Conservation (phyloP, 2,888 invertebrate genomes). For the Uloborus plumipes region DNA sequence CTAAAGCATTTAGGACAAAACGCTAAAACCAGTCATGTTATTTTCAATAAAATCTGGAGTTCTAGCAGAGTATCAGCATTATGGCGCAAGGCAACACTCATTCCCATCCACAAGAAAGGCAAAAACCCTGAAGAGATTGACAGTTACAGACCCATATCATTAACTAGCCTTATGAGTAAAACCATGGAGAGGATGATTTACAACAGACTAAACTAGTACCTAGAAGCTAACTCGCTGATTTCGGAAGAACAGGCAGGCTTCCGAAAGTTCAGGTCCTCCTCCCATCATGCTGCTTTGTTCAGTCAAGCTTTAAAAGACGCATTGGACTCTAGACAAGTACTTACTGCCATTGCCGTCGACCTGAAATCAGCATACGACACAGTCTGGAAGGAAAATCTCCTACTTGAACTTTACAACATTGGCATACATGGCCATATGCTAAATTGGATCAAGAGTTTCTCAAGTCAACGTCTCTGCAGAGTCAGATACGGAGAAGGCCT, state of each 20-base stretch:
- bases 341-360: too few species aligned
- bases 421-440: too few species aligned
- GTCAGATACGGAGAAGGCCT: too few species aligned
- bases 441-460: too few species aligned
- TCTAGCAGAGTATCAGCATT: not conserved
- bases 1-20: too few species aligned
- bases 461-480: too few species aligned
- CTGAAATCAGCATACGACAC: not conserved
- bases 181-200: not conserved
- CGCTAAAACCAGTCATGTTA: constrained; percentile 3
- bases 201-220: constrained; percentile 9
- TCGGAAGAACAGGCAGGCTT: constrained; percentile 2
- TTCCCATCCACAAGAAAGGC: too few species aligned
- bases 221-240: not conserved
- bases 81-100: too few species aligned
- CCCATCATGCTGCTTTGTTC: not conserved
- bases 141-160: not conserved
- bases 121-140: not conserved
- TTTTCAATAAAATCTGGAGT: not conserved
- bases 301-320: not conserved
- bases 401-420: not conserved
- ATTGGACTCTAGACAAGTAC: not conserved
- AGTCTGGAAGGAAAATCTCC: not conserved
- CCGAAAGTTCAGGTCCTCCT: not conserved
- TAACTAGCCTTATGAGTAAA: not conserved